Conservation (phyloP, 2,113 vertebrate genomes). For the Porphyrio hochstetteri region DNA sequence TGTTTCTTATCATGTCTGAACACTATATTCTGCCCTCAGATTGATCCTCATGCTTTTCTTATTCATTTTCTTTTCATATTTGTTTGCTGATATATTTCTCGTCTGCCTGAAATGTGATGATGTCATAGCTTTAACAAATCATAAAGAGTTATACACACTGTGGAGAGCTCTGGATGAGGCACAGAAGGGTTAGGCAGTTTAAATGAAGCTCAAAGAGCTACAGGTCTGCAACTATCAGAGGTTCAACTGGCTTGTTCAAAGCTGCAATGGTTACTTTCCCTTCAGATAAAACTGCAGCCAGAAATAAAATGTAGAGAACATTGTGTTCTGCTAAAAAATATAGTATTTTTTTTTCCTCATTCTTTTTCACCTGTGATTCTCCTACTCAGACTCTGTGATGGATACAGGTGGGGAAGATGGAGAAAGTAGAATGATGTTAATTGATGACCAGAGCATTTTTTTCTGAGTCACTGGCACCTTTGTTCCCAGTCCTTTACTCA, state of each 20-base stretch:
- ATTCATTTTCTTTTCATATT: background rate
- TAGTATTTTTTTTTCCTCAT: background rate
- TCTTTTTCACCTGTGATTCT: background rate
- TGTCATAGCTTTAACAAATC: background rate
- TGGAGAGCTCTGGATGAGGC: background rate
- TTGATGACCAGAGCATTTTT: background rate
- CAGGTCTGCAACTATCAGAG: background rate
- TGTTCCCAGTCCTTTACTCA: background rate
- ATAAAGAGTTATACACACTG: background rate
- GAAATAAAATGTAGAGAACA: background rate
- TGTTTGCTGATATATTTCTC: background rate
- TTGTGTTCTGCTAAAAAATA: background rate
- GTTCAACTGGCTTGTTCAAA: background rate
- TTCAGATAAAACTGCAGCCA: background rate
- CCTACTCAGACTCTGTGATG: background rate
- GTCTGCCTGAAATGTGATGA: background rate
- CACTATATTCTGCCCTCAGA: background rate
- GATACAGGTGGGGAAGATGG: background rate
- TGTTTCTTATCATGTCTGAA: background rate
- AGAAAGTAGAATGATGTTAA: background rate
- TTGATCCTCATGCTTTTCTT: background rate
- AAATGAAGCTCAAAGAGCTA: background rate
- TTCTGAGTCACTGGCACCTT: background rate
- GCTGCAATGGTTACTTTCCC: background rate
- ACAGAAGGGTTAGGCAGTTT: background rate